Evolutionary conservation across 2,797 vertebrate genomes (phyloP).

Genomic region (Mionectes olivaceus): DNA sequence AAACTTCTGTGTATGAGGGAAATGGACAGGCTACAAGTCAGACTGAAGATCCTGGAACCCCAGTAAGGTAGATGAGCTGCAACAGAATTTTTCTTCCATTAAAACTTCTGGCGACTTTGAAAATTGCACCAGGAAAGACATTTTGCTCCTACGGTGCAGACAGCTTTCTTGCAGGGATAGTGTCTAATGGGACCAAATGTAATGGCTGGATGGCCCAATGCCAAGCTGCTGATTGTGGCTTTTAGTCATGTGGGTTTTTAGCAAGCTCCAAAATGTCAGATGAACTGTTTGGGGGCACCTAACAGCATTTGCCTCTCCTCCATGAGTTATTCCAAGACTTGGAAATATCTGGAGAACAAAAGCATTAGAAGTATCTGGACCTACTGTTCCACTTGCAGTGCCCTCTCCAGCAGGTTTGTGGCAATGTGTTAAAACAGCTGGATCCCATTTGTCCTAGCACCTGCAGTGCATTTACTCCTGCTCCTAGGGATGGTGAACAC

Average conservation of each 20-base stretch:
- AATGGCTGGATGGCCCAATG: background rate
- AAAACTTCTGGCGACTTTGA: background rate
- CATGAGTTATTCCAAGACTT: background rate
- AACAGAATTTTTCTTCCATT: background rate
- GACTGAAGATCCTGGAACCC: background rate
- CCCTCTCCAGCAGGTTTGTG: background rate
- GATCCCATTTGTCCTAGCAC: background rate
- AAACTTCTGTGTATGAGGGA: background rate
- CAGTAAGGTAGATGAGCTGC: background rate
- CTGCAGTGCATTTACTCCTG: background rate
- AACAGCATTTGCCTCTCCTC: background rate
- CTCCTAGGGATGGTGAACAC: background rate
- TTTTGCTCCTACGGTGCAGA: background rate
- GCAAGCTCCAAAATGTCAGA: background rate
- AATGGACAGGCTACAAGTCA: background rate
- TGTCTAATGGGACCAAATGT: background rate
- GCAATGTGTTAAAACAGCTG: background rate
- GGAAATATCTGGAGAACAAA: background rate
- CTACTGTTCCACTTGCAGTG: background rate
- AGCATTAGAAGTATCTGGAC: background rate
- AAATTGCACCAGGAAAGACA: background rate
- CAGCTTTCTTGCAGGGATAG: background rate
- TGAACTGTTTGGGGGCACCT: rapidly evolving
- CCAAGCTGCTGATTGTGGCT: background rate
- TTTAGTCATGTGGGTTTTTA: background rate